phyloP scores from a whole-genome alignment of 2,797 vertebrate species.

The Mormyrus proboscirostris region DNA sequence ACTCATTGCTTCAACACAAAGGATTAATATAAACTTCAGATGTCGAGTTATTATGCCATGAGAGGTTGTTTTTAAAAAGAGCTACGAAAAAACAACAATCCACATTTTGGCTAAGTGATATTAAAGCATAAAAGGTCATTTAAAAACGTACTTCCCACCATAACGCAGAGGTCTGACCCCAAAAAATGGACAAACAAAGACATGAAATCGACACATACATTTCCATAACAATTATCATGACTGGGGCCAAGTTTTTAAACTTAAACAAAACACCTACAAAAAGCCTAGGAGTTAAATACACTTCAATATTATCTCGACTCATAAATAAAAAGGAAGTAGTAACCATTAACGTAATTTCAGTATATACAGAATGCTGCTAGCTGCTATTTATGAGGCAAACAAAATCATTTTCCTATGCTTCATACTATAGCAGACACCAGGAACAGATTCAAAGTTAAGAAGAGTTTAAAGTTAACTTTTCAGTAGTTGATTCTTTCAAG shows the following conservation, averaged over 20 bases:
- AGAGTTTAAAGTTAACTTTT: background rate
- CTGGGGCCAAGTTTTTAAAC: background rate
- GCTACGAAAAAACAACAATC: background rate
- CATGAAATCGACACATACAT: background rate
- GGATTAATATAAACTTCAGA: background rate
- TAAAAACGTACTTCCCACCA: background rate
- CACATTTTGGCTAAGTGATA: background rate
- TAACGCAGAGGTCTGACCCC: background rate
- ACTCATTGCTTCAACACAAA: background rate
- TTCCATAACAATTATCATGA: background rate
- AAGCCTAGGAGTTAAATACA: background rate
- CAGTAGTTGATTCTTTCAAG: background rate
- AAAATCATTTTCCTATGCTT: background rate
- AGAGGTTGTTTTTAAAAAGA: background rate
- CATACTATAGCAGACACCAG: background rate
- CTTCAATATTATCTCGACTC: background rate
- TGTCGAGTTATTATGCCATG: background rate
- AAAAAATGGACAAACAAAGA: background rate
- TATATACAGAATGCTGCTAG: background rate
- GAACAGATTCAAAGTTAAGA: background rate
- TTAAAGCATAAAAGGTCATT: background rate
- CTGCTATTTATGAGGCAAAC: background rate
- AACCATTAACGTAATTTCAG: background rate
- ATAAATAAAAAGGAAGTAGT: background rate
- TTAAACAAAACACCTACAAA: background rate